Evolutionary conservation across 1,140 invertebrate genomes (phyloP), one percentile per base, ranked within the genome.

Genomic region (Drosophila tsacasi): DNA sequence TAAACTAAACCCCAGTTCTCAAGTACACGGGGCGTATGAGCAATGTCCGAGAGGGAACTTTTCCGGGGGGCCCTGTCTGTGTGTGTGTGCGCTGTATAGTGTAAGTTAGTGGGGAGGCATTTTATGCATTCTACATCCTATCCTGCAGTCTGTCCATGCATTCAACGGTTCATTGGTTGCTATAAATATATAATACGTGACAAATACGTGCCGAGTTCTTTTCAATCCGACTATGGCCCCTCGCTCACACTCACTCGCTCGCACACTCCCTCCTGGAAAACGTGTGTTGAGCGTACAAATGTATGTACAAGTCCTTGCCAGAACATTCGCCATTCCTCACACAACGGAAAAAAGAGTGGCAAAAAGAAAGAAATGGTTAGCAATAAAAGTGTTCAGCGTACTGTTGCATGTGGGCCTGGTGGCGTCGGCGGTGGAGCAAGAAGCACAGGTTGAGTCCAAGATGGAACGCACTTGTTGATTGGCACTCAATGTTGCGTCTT

Each of bases 141-240:
- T 68, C 60, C 46, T 68, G 73, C 46, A 69, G 71, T 67, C 47
- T 67, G 76, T 79, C 68, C 84, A 80, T 90, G 84, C 85, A 90
- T 89, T 89, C 84, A 90, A 87, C 81, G 84, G 84, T 87, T 87
- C 84, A 89, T 89, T 89, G 84, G 81, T 90, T 90, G 85, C 85
- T 90, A 89, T 89, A 89, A 89, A 89, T 89, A 89, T 89, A 89
- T 89, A 89, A 89, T 89, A 89, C 84, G 84, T 89, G 84, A 89
- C 85, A 89, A 89, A 89, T 89, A 89, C 84, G 84, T 89, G 84
- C 85, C 86, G 84, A 89, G 85, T 85, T 89, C 84, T 81, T 85
- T 89, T 87, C 84, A 87, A 87, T 87, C 81, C 84, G 65, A 62
- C 46, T 42, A 23, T 30, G 13, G 19, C 47, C 27, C 42, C 50